A percentile compares a stretch with the other conserved stretches of the same genome.
Evolutionary conservation across 2,113 vertebrate genomes (phyloP).

Genomic region (Ictalurus punctatus): DNA sequence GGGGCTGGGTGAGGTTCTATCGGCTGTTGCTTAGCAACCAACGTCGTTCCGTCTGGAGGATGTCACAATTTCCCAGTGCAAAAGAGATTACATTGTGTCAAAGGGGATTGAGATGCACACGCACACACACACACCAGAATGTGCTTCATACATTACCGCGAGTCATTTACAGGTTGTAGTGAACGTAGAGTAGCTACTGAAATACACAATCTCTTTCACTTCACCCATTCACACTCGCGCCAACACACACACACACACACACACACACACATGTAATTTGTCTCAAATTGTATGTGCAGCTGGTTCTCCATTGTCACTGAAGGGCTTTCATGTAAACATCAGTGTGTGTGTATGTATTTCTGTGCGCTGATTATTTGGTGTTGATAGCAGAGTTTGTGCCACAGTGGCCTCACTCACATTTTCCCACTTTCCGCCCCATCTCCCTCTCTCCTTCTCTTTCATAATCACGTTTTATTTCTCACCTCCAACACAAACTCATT

Average conservation of each 20-base stretch:
- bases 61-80: slow-evolving; percentile 48
- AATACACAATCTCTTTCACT: background rate
- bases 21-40: slow-evolving; percentile 69
- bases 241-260: background rate
- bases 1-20: slow-evolving; percentile 54
- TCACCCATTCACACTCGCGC: background rate
- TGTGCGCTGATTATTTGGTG: slow-evolving; percentile 17
- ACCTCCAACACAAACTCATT: slow-evolving; percentile 10
- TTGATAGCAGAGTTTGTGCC: slow-evolving; percentile 36
- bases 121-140: slow-evolving; percentile 18
- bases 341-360: slow-evolving; percentile 20
- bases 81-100: slow-evolving; percentile 48
- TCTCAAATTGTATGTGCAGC: slow-evolving; percentile 47
- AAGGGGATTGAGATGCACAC: slow-evolving; percentile 23
- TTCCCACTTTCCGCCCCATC: background rate
- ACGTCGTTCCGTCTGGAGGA: slow-evolving; percentile 52
- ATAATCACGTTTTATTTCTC: slow-evolving; percentile 26
- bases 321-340: slow-evolving; percentile 39
- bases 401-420: slow-evolving; percentile 4
- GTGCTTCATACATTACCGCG: background rate
- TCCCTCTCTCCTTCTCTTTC: background rate
- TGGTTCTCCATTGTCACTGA: slow-evolving; percentile 38
- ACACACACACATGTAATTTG: slow-evolving; percentile 37
- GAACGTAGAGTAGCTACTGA: background rate
- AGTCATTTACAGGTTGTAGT: background rate